These are phyloP conservation scores for Colistium nudipinnis DNA, from an alignment of 2,113 vertebrate species.

Conservation along the genomic window DNA sequence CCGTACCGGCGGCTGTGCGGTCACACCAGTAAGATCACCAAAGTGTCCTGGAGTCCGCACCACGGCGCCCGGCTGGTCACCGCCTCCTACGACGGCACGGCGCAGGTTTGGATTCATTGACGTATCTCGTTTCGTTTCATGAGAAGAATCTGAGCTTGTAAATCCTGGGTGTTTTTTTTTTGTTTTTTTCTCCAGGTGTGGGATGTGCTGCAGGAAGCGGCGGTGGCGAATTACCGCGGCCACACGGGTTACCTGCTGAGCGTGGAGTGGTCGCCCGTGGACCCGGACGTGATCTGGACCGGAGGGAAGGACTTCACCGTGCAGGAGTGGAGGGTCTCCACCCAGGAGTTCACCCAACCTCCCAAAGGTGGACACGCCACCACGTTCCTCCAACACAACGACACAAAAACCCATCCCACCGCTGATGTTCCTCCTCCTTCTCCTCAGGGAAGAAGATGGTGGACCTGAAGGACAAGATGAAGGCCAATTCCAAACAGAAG, in stretches of 20 bases:
- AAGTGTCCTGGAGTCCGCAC: conserved; percentile 94
- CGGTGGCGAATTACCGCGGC: conserved; percentile 91
- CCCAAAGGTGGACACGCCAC: conserved; percentile 85
- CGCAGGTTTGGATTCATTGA: no score
- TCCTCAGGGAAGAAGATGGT: conserved; percentile 87
- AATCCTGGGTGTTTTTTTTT: neutral
- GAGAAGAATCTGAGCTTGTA: no score
- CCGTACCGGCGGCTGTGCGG: conserved; percentile 89
- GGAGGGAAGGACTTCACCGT: conserved; percentile 96
- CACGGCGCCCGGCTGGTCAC: conserved; percentile 89
- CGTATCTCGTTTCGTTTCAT: no score
- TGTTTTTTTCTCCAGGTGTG: conserved; percentile 85
- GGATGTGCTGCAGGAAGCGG: conserved; percentile 89
- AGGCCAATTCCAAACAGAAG: conserved; percentile 83
- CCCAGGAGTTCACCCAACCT: conserved; percentile 88
- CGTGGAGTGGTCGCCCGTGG: conserved; percentile 91
- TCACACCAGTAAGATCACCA: conserved; percentile 94
- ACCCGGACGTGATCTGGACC: conserved; percentile 90
- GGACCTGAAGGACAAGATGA: conserved; percentile 63
- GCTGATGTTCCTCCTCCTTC: fast-evolving
- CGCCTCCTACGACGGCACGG: conserved; percentile 92
- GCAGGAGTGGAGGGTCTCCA: conserved; percentile 89
- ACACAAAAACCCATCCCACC: neutral
- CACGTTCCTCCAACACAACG: neutral
- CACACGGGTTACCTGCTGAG: conserved; percentile 89